Conservation (phyloP, 2,113 vertebrate species). For the Gallinago undulata region DNA sequence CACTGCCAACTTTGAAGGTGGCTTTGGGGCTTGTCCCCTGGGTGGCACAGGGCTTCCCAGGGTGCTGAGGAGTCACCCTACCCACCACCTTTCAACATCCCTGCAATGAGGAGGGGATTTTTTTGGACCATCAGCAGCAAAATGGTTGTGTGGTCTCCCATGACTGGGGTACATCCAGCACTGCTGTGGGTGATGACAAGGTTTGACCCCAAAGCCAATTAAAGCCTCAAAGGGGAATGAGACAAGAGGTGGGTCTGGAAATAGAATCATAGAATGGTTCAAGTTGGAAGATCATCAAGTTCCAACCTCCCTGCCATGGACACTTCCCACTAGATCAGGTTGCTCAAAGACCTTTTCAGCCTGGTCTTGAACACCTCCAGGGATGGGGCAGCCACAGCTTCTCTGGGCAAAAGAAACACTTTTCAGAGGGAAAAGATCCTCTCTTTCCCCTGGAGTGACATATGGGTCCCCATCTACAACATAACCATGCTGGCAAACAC, state of each 20-base stretch:
- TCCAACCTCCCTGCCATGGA: too few species aligned
- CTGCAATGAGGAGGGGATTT: fast-evolving
- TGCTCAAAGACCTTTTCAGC: too few species aligned
- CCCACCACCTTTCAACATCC: not conserved
- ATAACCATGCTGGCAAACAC: not conserved
- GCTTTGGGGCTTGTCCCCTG: not conserved
- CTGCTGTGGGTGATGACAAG: not conserved
- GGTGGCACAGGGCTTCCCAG: not conserved
- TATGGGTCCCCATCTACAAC: not conserved
- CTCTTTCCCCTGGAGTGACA: not conserved
- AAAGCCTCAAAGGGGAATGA: not conserved
- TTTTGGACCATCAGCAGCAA: not conserved
- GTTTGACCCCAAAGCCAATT: not conserved
- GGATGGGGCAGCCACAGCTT: too few species aligned
- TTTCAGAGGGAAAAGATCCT: not conserved
- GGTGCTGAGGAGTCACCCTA: not conserved
- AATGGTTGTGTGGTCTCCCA: not conserved
- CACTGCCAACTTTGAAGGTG: not conserved
- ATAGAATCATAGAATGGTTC: too few species aligned
- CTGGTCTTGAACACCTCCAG: too few species aligned
- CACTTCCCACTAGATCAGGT: too few species aligned
- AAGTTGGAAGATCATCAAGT: too few species aligned
- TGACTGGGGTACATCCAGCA: not conserved
- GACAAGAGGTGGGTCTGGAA: not conserved
- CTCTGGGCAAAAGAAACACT: too few species aligned